Conservation (phyloP, 2,797 vertebrate species). For the Crenichthys baileyi region DNA sequence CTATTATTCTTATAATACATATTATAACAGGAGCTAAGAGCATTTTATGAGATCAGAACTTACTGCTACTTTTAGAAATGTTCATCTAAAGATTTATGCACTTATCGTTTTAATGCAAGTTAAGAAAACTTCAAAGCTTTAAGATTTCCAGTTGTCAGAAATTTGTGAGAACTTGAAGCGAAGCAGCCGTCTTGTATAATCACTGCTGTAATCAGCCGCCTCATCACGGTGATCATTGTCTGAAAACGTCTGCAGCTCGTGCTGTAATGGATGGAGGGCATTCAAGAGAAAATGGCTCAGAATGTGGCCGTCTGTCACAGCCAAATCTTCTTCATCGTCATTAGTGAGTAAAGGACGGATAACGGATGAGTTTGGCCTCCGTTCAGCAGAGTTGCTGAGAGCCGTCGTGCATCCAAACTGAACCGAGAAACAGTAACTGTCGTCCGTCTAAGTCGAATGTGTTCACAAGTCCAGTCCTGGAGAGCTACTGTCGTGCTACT, state of each 20-base stretch:
- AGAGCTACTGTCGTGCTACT: no score
- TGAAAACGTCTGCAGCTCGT: constrained; percentile 16
- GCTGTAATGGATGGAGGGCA: constrained; percentile 14
- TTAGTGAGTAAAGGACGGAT: constrained; percentile 31
- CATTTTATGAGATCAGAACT: not conserved
- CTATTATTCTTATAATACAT: not conserved
- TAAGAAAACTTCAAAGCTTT: constrained; percentile 13
- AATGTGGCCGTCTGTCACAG: constrained; percentile 33
- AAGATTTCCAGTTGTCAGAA: constrained; percentile 14
- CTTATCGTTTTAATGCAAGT: not conserved
- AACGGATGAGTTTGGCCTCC: constrained; percentile 16
- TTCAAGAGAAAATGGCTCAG: constrained; percentile 19
- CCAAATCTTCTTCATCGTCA: constrained; percentile 24
- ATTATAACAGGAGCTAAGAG: not conserved
- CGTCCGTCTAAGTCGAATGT: not conserved
- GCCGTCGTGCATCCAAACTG: not conserved
- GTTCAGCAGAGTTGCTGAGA: not conserved
- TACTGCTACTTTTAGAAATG: not conserved
- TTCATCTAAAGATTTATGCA: not conserved
- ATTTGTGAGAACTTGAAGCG: constrained; percentile 20
- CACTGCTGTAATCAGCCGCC: constrained; percentile 3
- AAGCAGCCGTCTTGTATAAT: constrained; percentile 22
- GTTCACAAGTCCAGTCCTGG: no score
- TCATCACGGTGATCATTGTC: not conserved
- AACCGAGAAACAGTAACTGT: not conserved